Evolutionary conservation across 2,797 vertebrate species (phyloP), one percentile per base, ranked within the genome.

Genomic region (Macroramphosus scolopax): DNA sequence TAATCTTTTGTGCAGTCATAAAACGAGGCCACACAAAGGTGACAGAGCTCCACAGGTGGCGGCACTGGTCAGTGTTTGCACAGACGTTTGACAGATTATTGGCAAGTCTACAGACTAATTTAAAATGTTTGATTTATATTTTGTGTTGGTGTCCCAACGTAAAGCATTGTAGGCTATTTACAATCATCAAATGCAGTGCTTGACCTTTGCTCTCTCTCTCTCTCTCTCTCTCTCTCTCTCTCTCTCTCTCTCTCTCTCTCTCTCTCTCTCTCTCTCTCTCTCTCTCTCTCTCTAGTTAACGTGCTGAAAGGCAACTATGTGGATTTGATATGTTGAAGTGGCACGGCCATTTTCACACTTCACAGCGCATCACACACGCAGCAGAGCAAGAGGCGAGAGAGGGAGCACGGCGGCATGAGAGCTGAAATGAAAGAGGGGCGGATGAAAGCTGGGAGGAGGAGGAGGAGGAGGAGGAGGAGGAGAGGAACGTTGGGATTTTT

Each of bases 271-370:
- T n/a, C n/a, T n/a, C n/a, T n/a, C n/a, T n/a, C n/a, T n/a, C n/a
- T n/a, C n/a, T n/a, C n/a, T n/a, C n/a, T n/a, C n/a, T n/a, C n/a
- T 32, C 44, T 44, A 36, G 40, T 35, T 51, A 17, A 43, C 13
- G 3, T 16, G 32, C 20, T 13, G 17, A 41, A 41, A 34, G 34
- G 53, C 45, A 66, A 44, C 20, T 42, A 8, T 48, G 75, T 45
- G 72, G 61, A 22, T 75, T 33, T 67, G 58, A 56, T 63, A 71
- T 51, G 8, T 11, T 43, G 55, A 57, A 56, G 63, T 51, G 34
- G 30, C 53, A 39, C n/a, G 6, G 45, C 33, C 50, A 26, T 68
- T 65, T 73, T 77, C 60, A 65, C 75, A 68, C 80, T 60, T 64
- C 29, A 33, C 43, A 30, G 51, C 58, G 63, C 71, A 60, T 57